Percentiles rank a stretch among this genome's conserved stretches.
These are phyloP conservation scores for Sylvia atricapilla DNA, from an alignment of 2,113 vertebrate species.

Conservation along the genomic window DNA sequence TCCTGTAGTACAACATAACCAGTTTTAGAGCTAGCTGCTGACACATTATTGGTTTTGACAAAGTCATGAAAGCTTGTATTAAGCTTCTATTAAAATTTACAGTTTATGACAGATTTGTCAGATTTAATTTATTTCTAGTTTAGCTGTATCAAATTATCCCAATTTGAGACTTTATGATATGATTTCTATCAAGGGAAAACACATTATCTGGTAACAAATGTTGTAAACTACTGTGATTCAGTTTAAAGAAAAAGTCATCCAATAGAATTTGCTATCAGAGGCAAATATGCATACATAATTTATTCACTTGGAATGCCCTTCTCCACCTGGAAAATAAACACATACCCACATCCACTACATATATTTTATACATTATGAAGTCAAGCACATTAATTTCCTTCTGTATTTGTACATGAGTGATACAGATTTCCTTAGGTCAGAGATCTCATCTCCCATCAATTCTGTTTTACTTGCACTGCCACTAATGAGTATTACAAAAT, in stretches of 20 bases:
- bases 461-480: neutral
- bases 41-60: conserved; percentile 75
- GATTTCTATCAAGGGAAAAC: conserved; percentile 29
- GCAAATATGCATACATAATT: neutral
- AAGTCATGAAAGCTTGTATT: conserved; percentile 73
- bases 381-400: neutral
- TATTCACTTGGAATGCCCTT: neutral
- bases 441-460: neutral
- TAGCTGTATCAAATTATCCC: conserved; percentile 66
- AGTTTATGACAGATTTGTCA: conserved; percentile 76
- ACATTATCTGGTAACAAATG: conserved; percentile 39
- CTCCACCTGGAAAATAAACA: neutral
- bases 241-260: neutral
- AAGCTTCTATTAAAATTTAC: conserved; percentile 71
- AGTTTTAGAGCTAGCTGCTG: conserved; percentile 41
- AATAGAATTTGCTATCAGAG: neutral
- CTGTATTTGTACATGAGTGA: neutral
- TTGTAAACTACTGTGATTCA: neutral
- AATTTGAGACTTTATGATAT: conserved; percentile 56
- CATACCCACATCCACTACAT: neutral
- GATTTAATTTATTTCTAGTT: conserved; percentile 73
- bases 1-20: conserved; percentile 29
- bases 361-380: neutral
- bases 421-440: neutral
- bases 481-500: neutral